These are phyloP conservation scores for Drosophila tripunctata DNA, from an alignment of 2,888 invertebrate genomes.

Conservation along the genomic window DNA sequence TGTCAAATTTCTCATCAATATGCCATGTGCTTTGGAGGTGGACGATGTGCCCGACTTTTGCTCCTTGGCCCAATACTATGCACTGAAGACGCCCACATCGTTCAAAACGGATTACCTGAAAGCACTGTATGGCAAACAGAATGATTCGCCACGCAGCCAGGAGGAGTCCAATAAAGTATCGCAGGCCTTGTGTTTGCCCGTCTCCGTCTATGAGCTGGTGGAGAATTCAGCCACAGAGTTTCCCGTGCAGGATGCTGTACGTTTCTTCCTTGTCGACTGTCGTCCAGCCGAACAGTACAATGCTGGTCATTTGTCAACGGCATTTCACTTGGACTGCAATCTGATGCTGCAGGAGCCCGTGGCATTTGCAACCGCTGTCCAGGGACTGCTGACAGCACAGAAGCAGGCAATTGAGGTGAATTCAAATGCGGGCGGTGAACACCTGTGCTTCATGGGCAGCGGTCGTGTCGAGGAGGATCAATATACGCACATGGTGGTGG, in stretches of 20 bases:
- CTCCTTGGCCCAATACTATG: constrained; percentile 97
- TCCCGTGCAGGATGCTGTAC: constrained; percentile 87
- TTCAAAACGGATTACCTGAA: constrained; percentile 93
- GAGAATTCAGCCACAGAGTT: constrained; percentile 90
- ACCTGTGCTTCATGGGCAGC: constrained; percentile 96
- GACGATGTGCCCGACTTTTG: constrained; percentile 99
- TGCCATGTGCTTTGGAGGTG: constrained; percentile 94
- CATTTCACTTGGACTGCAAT: constrained; percentile 98
- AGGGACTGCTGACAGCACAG: constrained; percentile 94
- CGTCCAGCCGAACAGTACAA: constrained; percentile 98
- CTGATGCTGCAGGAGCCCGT: constrained; percentile 98
- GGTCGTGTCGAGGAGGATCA: constrained; percentile 97
- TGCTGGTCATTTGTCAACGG: constrained; percentile 97
- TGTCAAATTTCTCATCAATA: constrained; percentile 88
- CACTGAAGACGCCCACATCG: constrained; percentile 95
- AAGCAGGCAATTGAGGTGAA: constrained; percentile 93
- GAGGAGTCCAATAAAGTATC: constrained; percentile 85
- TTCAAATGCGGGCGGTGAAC: constrained; percentile 93
- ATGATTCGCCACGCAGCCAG: constrained; percentile 83
- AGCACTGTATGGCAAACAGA: constrained; percentile 87
- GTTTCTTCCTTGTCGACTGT: constrained; percentile 98
- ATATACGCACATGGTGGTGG: constrained; percentile 99
- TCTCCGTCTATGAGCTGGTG: constrained; percentile 96
- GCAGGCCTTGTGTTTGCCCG: constrained; percentile 94
- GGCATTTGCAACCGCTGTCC: constrained; percentile 97